phyloP scores from a whole-genome alignment of 2,113 vertebrate species.

The Pavo muticus region DNA sequence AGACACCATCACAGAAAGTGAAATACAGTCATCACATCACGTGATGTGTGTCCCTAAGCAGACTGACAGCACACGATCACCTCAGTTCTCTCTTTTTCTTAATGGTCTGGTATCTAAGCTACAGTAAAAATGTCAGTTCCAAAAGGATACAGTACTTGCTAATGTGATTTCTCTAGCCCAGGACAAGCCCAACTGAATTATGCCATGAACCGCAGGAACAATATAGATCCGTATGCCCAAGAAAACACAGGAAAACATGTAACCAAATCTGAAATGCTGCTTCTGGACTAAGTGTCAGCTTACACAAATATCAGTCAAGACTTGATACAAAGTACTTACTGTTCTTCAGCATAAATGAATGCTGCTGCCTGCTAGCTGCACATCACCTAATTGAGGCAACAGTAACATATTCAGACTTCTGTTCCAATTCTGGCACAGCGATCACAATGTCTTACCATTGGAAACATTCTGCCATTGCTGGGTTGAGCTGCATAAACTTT shows the following conservation, averaged over 20 bases:
- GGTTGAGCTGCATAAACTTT: neutral
- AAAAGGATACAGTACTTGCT: neutral
- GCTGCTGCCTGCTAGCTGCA: neutral
- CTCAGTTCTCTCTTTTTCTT: neutral
- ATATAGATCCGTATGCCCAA: neutral
- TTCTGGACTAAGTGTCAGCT: neutral
- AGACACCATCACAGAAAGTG: neutral
- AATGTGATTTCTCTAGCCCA: neutral
- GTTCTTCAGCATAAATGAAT: neutral
- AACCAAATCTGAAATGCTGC: neutral
- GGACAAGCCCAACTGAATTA: neutral
- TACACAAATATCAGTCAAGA: neutral
- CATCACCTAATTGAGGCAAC: neutral
- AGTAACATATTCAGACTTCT: neutral
- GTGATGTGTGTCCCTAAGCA: neutral
- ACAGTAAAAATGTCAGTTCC: slow-evolving; percentile 2
- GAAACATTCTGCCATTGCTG: neutral
- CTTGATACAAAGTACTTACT: neutral
- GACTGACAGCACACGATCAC: neutral
- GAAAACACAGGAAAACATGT: neutral
- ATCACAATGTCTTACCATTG: neutral
- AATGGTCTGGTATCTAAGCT: neutral
- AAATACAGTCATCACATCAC: neutral
- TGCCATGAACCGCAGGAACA: neutral
- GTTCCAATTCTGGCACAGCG: neutral